phyloP scores from a whole-genome alignment of 2,888 invertebrate genomes.

The Drosophila villosipedis region DNA sequence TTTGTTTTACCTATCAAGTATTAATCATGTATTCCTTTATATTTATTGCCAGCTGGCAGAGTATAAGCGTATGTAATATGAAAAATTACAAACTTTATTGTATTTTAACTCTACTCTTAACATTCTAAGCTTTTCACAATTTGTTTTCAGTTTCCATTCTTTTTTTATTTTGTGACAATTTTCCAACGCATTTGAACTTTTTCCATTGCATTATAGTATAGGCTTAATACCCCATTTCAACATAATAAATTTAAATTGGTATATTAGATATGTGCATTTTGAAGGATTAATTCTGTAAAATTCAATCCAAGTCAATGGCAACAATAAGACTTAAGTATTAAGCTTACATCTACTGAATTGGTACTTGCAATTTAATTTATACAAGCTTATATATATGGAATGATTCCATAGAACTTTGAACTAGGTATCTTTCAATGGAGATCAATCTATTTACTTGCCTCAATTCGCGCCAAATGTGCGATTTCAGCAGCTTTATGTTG shows the following conservation, averaged over 20 bases:
- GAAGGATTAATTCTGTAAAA: neutral
- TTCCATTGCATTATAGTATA: slow-evolving; percentile 2
- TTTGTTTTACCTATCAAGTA: neutral
- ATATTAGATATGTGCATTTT: slow-evolving; percentile 1
- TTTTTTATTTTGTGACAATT: slow-evolving; percentile 39
- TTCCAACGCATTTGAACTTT: slow-evolving; percentile 17
- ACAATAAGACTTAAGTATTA: neutral
- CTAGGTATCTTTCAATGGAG: neutral
- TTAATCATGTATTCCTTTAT: neutral
- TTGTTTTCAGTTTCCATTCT: slow-evolving; percentile 29
- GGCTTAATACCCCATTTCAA: neutral
- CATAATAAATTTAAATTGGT: neutral
- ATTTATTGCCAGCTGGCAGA: neutral
- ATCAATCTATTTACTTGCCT: neutral
- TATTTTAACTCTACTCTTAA: slow-evolving; percentile 15
- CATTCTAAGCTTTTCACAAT: slow-evolving; percentile 45
- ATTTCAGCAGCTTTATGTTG: slow-evolving; percentile 52
- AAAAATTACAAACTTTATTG: neutral
- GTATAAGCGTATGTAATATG: neutral
- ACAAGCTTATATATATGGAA: neutral
- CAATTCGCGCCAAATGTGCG: slow-evolving; percentile 34
- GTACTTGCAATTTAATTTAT: neutral
- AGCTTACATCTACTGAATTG: neutral
- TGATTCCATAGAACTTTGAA: neutral
- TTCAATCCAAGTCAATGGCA: neutral